Percentiles rank a stretch among this genome's conserved stretches.
phyloP scores from a whole-genome alignment of 1,140 invertebrate genomes.

The Temnothorax curvispinosus region DNA sequence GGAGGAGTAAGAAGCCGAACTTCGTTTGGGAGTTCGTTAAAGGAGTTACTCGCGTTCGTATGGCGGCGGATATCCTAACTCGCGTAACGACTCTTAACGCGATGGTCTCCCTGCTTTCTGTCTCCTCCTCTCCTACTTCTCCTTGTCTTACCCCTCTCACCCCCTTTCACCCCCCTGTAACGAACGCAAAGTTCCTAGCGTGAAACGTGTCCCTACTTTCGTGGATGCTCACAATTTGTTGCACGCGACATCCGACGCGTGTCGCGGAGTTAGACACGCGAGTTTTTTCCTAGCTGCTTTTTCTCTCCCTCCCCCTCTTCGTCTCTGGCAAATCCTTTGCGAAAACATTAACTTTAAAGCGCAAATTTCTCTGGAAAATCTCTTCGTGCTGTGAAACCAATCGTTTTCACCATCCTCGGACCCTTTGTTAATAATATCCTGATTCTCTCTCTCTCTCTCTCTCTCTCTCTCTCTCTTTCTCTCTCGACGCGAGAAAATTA shows the following conservation, averaged over 20 bases:
- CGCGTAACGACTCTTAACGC: slow-evolving; percentile 75
- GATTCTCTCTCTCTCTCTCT: background rate
- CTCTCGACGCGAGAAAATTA: background rate
- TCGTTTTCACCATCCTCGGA: background rate
- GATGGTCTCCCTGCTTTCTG: slow-evolving; percentile 50
- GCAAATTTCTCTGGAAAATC: slow-evolving; percentile 2
- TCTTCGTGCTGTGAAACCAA: background rate
- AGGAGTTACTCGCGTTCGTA: slow-evolving; percentile 71
- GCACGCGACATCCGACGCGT: slow-evolving; percentile 67
- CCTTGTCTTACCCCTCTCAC: background rate
- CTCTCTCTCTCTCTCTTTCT: no score
- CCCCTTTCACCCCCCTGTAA: slow-evolving; percentile 4
- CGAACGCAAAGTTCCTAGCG: slow-evolving; percentile 61
- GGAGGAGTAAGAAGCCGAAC: slow-evolving; percentile 70
- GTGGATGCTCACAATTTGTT: slow-evolving; percentile 71
- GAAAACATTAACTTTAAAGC: background rate
- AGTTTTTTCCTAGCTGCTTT: slow-evolving; percentile 19
- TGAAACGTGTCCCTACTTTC: slow-evolving; percentile 55
- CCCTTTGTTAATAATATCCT: background rate
- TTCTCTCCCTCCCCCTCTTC: no score
- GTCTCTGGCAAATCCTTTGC: no score
- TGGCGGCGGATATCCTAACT: slow-evolving; percentile 71
- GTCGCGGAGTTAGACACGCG: slow-evolving; percentile 59
- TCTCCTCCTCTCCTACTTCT: no score
- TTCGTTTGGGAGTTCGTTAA: slow-evolving; percentile 75